Evolutionary conservation across 1,140 invertebrate genomes (phyloP), one percentile per base, ranked within the genome.

Genomic region (Probaryconus sp.): DNA sequence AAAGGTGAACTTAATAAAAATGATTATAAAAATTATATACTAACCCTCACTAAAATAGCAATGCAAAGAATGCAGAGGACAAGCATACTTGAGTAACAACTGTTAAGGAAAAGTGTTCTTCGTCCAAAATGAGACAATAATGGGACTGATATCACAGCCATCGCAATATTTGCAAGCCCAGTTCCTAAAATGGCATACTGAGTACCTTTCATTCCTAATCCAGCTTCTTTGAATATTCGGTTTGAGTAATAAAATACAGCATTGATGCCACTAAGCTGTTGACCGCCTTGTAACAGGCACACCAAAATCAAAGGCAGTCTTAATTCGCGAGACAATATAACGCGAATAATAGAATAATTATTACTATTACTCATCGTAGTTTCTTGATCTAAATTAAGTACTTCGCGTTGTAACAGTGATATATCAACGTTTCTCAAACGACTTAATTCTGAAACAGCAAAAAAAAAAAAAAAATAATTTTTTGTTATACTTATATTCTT

Each of bases 221-320:
- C 91, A n/a, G 93, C 93, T 21, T 83, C 83, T 68, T 86, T 77
- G 82, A 95, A 95, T 67, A 95, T 94, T 3, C 83, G 85, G 16
- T 90, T 90, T 0, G 94, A 95, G 83, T 95, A 96, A 83, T 93
- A 95, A 85, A 95, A 94, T 13, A 96, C 94, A 48, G 94, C 94
- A 87, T 96, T 97, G 24, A 76, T 63, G 14, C 73, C 73, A 26
- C 73, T 75, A 33, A 95, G 89, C 85, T 97, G 95, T 84, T 97
- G 95, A 0, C 95, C 94, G 24, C 91, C 90, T 83, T 96, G 94
- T 83, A 95, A 88, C 24, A 90, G 81, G 79, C 92, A 92, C 2
- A 93, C 91, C 35, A 96, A 88, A 14, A 95, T 76, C 3, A 96
- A 78, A 3, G 94, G 92, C 33, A 94, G 82, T 14, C 90, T 85